Evolutionary conservation across 2,113 vertebrate genomes (phyloP).

Genomic region (Lucifuga dentata): DNA sequence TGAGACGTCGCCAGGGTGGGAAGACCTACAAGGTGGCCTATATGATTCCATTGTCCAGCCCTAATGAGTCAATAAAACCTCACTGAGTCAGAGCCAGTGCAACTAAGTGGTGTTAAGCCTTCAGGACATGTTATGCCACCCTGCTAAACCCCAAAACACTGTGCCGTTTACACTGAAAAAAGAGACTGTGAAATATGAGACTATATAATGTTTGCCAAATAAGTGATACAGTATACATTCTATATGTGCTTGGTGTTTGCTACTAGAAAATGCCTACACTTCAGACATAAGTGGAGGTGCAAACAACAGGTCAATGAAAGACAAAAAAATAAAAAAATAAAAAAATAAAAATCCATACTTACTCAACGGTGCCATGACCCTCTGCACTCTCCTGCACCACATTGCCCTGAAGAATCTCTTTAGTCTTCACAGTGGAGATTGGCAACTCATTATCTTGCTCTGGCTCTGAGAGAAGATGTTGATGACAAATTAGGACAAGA

Average conservation of each 20-base stretch:
- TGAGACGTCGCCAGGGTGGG: constrained; percentile 33
- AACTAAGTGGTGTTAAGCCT: neutral
- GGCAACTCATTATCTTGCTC: constrained; percentile 77
- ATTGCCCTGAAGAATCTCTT: constrained; percentile 88
- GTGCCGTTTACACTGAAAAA: neutral
- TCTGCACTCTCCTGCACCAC: constrained; percentile 88
- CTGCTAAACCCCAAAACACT: neutral
- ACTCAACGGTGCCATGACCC: constrained; percentile 93
- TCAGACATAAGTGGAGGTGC: constrained; percentile 21
- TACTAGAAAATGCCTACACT: constrained; percentile 20
- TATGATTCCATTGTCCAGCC: constrained; percentile 7
- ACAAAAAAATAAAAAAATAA: no score
- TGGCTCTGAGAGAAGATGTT: constrained; percentile 68
- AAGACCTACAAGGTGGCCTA: neutral
- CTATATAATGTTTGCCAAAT: no score
- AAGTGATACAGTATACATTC: neutral
- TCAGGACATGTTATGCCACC: neutral
- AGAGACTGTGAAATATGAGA: no score
- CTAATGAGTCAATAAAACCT: constrained; percentile 15
- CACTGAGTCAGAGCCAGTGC: neutral
- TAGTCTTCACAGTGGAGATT: constrained; percentile 87
- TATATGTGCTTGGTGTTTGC: neutral
- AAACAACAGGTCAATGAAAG: constrained; percentile 33
- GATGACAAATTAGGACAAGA: constrained; percentile 19
- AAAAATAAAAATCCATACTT: constrained; percentile 81